These are phyloP conservation scores for Pterocles burchelli DNA, from an alignment of 2,113 vertebrate genomes.

Conservation along the genomic window DNA sequence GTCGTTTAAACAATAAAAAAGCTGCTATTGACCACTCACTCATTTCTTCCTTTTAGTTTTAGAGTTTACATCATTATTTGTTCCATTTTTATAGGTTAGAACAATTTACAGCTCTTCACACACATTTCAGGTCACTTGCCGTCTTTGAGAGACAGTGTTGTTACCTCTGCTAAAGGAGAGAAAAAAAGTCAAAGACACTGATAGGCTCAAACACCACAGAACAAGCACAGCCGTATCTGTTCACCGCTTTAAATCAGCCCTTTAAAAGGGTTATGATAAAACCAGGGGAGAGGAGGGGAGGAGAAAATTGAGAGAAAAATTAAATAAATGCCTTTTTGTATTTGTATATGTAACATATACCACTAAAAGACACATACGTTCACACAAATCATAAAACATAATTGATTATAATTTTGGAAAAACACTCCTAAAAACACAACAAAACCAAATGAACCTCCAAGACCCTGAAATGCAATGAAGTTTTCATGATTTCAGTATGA, in stretches of 20 bases:
- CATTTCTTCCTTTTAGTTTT: background rate
- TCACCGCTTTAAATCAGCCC: background rate
- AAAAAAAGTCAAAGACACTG: background rate
- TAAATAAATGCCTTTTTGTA: background rate
- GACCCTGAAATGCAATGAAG: background rate
- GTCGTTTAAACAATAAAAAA: background rate
- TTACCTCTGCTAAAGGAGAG: background rate
- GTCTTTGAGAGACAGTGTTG: background rate
- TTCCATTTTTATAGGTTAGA: background rate
- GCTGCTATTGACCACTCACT: background rate
- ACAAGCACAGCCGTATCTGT: background rate
- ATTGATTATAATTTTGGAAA: background rate
- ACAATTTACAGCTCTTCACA: background rate
- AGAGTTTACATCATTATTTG: background rate
- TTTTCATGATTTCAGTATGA: background rate
- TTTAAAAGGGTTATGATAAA: background rate
- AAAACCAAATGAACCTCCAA: background rate
- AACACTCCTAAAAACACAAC: background rate
- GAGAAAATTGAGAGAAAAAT: background rate
- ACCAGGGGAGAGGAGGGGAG: background rate
- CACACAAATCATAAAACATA: background rate
- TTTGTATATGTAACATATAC: background rate
- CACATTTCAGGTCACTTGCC: background rate
- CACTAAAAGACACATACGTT: background rate
- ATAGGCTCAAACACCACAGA: background rate